Conservation (phyloP, 2,113 vertebrate species). For the Tetrax tetrax region DNA sequence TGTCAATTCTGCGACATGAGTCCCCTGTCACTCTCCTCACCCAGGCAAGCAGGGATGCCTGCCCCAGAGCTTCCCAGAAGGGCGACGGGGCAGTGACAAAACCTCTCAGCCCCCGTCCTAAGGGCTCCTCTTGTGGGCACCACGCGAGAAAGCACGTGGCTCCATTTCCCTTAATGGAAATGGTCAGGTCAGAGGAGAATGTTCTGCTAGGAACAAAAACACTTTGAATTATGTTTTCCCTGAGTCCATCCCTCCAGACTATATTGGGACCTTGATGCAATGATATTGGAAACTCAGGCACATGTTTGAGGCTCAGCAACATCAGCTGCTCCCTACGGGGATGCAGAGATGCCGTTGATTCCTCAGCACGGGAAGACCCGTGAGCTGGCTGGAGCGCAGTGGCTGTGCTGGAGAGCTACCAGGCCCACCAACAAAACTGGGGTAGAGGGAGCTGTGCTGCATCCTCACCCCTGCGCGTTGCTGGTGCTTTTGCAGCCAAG, state of each 20-base stretch:
- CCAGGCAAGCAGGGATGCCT: fast-evolving
- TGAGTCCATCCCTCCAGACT: background rate
- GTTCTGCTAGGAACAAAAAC: background rate
- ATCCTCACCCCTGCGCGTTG: background rate
- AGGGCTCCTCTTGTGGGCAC: fast-evolving
- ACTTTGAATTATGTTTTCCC: background rate
- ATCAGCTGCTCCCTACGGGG: background rate
- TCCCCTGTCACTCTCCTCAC: background rate
- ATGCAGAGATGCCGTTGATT: background rate
- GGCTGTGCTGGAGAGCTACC: background rate
- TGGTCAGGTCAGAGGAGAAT: background rate
- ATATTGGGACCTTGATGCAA: fast-evolving
- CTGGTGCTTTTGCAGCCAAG: background rate
- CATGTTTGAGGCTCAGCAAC: background rate
- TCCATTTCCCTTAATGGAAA: background rate
- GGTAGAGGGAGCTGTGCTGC: background rate
- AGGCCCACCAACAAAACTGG: background rate
- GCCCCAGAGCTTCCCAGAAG: background rate
- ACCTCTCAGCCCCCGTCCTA: background rate
- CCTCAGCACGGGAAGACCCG: background rate
- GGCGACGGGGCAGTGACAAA: background rate
- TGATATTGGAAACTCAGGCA: background rate
- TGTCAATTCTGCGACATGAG: background rate
- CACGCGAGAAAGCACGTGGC: fast-evolving
- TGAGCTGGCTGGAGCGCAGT: background rate